Evolutionary conservation across 2,113 vertebrate species (phyloP).

Genomic region (Cyanistes caeruleus): DNA sequence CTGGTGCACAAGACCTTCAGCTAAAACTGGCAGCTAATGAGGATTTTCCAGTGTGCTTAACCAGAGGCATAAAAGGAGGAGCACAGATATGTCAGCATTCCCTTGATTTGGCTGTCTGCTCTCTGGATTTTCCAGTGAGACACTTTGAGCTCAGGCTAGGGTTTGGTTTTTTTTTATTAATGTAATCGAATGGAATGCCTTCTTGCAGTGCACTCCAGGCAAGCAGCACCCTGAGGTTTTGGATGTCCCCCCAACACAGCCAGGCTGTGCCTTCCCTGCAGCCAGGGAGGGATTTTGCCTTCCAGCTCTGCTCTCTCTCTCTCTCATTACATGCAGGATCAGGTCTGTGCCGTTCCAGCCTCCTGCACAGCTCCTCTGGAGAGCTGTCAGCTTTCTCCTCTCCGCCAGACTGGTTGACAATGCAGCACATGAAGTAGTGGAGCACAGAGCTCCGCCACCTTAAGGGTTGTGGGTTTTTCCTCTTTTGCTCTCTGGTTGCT

Average conservation of each 20-base stretch:
- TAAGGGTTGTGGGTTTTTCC: background rate
- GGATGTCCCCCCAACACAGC: background rate
- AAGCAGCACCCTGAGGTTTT: background rate
- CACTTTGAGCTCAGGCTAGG: background rate
- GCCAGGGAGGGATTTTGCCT: constrained; percentile 19
- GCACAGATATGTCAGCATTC: background rate
- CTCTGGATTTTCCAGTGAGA: background rate
- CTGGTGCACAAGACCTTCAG: background rate
- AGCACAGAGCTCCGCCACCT: constrained; percentile 56
- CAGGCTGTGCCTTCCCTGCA: background rate
- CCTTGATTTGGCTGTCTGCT: background rate
- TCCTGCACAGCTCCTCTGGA: constrained; percentile 70
- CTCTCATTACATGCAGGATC: constrained; percentile 78
- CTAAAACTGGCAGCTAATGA: constrained; percentile 37
- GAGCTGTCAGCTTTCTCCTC: constrained; percentile 70
- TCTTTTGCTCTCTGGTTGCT: background rate
- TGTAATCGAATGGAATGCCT: background rate
- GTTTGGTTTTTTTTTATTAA: background rate
- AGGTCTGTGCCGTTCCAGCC: constrained; percentile 73
- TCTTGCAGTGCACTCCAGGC: background rate
- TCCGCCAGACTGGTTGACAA: constrained; percentile 68
- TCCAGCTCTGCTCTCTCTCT: constrained; percentile 63
- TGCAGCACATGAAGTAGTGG: constrained; percentile 48
- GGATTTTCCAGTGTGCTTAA: constrained; percentile 28
- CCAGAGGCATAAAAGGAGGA: background rate